Evolutionary conservation across 2,797 vertebrate genomes (phyloP).

Genomic region (Gymnoscopelus microlampas): DNA sequence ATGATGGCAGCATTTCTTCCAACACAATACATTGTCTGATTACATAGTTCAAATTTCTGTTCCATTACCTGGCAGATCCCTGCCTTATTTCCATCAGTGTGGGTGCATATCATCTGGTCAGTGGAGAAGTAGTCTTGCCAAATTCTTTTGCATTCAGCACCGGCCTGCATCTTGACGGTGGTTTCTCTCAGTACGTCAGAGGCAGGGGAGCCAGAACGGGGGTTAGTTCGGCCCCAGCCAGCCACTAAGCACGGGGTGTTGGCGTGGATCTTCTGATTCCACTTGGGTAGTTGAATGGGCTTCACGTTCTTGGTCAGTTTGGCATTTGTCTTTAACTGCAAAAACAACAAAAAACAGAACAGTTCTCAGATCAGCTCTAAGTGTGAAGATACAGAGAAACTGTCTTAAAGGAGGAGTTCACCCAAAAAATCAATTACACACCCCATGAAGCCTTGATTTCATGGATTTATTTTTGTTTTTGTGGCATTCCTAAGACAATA

Average conservation of each 20-base stretch:
- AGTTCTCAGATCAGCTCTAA: neutral
- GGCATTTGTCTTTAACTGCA: conserved; percentile 65
- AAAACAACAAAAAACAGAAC: neutral
- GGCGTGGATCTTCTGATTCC: conserved; percentile 21
- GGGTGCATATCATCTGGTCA: conserved; percentile 71
- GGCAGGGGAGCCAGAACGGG: accelerated
- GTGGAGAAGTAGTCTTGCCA: conserved; percentile 19
- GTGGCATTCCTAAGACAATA: no score
- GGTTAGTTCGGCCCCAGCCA: conserved; percentile 69
- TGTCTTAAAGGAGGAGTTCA: no score
- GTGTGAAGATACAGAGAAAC: neutral
- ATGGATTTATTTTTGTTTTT: no score
- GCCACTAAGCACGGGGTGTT: conserved; percentile 57
- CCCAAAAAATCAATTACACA: no score
- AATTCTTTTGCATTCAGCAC: neutral
- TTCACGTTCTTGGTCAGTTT: conserved; percentile 59
- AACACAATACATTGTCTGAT: neutral
- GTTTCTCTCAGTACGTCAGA: conserved; percentile 65
- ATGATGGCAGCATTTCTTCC: no score
- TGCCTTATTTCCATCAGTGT: conserved; percentile 28
- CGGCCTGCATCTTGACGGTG: conserved; percentile 36
- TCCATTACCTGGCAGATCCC: conserved; percentile 71
- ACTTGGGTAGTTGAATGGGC: conserved; percentile 48
- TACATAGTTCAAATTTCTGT: neutral
- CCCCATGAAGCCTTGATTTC: no score